Conservation (phyloP, 2,888 invertebrate genomes). For the Metopia argyrocephala region DNA sequence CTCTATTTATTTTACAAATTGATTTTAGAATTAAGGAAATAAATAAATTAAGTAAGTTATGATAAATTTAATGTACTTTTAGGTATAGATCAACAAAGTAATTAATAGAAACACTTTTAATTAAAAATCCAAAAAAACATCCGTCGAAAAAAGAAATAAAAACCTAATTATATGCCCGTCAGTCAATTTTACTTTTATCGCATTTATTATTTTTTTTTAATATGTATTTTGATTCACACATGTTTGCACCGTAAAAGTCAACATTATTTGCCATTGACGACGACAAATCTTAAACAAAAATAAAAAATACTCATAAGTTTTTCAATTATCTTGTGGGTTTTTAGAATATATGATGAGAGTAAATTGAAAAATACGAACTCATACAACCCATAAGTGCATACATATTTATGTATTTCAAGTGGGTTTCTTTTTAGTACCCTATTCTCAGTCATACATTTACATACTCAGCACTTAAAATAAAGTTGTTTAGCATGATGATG, state of each 20-base stretch:
- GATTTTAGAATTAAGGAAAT: constrained; percentile 2
- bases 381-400: constrained; percentile 7
- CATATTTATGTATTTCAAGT: constrained; percentile 43
- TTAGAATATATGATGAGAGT: constrained; percentile 10
- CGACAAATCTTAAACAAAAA: constrained; percentile 23
- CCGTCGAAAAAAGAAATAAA: constrained; percentile 40
- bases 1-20: constrained; percentile 1
- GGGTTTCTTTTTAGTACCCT: constrained; percentile 15
- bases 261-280: constrained; percentile 37
- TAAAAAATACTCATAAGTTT: background rate
- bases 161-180: background rate
- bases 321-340: constrained; percentile 54
- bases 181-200: constrained; percentile 18
- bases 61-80: no score
- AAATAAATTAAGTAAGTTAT: background rate
- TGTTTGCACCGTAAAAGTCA: constrained; percentile 32
- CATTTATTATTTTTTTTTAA: constrained; percentile 5
- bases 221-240: constrained; percentile 38
- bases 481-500: no score
- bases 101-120: constrained; percentile 60
- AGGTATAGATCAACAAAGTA: constrained; percentile 35
- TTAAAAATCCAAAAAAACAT: constrained; percentile 57
- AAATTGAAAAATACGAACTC: background rate
- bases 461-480: background rate
- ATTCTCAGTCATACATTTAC: constrained; percentile 1